phyloP scores from a whole-genome alignment of 2,113 vertebrate genomes.

The Astur gentilis region DNA sequence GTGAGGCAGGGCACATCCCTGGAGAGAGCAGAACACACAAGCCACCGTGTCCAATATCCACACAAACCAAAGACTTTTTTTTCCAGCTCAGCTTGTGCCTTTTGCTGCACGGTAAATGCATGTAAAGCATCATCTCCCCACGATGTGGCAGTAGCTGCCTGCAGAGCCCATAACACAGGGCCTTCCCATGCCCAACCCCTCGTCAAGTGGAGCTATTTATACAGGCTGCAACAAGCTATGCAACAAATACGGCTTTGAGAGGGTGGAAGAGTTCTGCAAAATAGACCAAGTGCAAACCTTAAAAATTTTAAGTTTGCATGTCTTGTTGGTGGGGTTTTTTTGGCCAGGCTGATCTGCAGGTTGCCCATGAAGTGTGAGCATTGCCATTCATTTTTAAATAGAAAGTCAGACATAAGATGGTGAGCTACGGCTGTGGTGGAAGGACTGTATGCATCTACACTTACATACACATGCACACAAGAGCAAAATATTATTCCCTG shows the following conservation, averaged over 20 bases:
- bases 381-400: neutral
- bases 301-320: neutral
- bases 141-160: neutral
- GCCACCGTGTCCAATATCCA: neutral
- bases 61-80: neutral
- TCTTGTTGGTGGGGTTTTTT: neutral
- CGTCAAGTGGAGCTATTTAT: neutral
- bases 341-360: neutral
- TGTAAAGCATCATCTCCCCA: conserved; percentile 19
- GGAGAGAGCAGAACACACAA: neutral
- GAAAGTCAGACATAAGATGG: neutral
- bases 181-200: fast-evolving
- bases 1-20: neutral
- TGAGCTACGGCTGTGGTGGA: neutral
- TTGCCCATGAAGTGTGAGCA: neutral
- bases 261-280: neutral
- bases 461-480: neutral
- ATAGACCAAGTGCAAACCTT: neutral
- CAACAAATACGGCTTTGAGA: neutral
- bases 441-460: neutral
- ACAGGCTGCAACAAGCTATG: neutral
- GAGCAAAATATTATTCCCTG: neutral
- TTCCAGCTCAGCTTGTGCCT: neutral
- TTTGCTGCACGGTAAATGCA: neutral
- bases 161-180: neutral